Conservation (phyloP, 2,113 vertebrate genomes). For the Chloebia gouldiae region DNA sequence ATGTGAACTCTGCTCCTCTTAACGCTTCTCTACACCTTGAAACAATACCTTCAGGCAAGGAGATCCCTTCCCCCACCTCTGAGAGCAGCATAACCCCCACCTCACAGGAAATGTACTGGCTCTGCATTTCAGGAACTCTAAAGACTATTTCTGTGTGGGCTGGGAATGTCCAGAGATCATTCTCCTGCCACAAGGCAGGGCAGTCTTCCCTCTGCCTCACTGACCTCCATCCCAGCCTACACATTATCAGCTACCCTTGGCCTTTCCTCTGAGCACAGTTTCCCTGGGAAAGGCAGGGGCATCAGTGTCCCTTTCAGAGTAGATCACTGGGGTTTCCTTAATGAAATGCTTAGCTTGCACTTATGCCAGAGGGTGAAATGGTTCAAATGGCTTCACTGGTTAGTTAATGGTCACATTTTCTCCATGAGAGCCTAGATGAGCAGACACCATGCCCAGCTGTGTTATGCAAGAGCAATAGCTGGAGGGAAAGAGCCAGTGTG, state of each 20-base stretch:
- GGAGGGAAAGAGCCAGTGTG: not conserved
- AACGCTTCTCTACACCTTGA: not conserved
- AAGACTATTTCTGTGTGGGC: rapidly evolving
- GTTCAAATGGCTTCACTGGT: not conserved
- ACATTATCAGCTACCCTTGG: not conserved
- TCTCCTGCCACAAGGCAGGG: not conserved
- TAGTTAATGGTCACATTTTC: slow-evolving; percentile 31
- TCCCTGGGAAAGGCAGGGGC: not conserved
- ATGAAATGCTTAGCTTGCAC: not conserved
- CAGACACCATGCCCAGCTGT: not conserved
- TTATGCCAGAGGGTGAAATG: not conserved
- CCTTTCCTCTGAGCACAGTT: not conserved
- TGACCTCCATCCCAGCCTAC: not conserved
- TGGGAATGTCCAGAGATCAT: not conserved
- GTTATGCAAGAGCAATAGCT: slow-evolving; percentile 51
- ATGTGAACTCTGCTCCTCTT: not conserved
- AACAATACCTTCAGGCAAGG: not conserved
- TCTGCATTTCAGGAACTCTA: not conserved
- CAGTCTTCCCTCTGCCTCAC: not conserved
- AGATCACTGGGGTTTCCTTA: not conserved
- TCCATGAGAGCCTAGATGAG: slow-evolving; percentile 23
- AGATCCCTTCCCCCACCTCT: not conserved
- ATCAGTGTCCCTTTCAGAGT: not conserved
- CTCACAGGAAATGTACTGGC: not conserved
- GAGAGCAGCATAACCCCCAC: not conserved